Evolutionary conservation across 2,888 invertebrate genomes (phyloP), one percentile per base, ranked within the genome.

Genomic region (Andrena camellia): DNA sequence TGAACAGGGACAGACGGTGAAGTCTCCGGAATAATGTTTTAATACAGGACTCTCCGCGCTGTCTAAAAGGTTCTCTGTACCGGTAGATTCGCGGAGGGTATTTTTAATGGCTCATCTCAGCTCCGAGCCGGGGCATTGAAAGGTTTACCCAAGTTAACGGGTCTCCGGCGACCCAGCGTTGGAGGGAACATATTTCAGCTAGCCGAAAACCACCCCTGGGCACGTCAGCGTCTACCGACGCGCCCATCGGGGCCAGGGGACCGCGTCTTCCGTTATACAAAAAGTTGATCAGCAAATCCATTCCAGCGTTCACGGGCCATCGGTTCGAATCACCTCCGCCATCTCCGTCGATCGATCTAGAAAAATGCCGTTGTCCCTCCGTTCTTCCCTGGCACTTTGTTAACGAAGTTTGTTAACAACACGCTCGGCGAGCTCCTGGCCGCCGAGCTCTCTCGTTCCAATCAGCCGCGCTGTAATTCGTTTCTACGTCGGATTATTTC

Each of bases 401-500:
- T 84, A 84, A 83, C 83, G 74, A 83, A 76, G 83, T 84, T 84
- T 78, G 71, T 72, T 78, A 78, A 83, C 74, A 69, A 67, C 83
- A 63, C 66, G 66, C 80, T 69, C 52, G 69, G 67, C 62, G 71
- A 59, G 79, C 77, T 82, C 70, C 66, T 81, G 82, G 54, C 23
- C 70, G 54, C 23, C 70, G 79, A 80, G 60, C 78, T 83, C 78
- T 83, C 68, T 83, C 68, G 76, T 77, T 76, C 80, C 84, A 82
- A 84, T 86, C 85, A 78, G 73, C 60, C 79, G 57, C 79, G 57
- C 66, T 23, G 64, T 70, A 82, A 86, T 81, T 83, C 86, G 81
- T 81, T 87, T 78, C 82, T 72, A 54, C 48, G 74, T 63, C 54
- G 48, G 75, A 85, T 86, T 86, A 81, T 84, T 88, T 81, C 79